Percentiles rank a stretch among this genome's conserved stretches.
These are phyloP conservation scores for Brachyopa scutellaris DNA, from an alignment of 2,888 invertebrate species.

Conservation along the genomic window DNA sequence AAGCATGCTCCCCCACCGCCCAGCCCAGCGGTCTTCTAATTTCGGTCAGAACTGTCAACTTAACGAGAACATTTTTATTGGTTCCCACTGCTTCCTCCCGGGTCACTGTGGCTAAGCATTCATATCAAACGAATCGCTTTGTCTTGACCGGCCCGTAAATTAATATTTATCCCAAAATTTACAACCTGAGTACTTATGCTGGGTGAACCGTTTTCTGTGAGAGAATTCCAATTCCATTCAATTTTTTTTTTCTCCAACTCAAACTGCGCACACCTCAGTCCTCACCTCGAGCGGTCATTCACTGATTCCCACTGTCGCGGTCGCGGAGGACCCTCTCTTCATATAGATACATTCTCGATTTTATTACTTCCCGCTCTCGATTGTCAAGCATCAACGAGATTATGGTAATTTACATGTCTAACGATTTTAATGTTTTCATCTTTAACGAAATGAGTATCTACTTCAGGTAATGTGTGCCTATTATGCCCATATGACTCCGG, in stretches of 20 bases:
- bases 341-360: slow-evolving; percentile 53
- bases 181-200: slow-evolving; percentile 48
- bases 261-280: neutral
- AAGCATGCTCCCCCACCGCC: slow-evolving; percentile 4
- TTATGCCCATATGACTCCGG: slow-evolving; percentile 9
- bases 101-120: slow-evolving; percentile 49
- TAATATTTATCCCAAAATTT: slow-evolving; percentile 79
- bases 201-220: slow-evolving; percentile 23
- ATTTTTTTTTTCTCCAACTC: slow-evolving; percentile 4
- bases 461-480: slow-evolving; percentile 18
- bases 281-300: slow-evolving; percentile 11
- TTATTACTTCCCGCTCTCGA: slow-evolving; percentile 62
- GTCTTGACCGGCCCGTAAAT: slow-evolving; percentile 76
- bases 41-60: slow-evolving; percentile 47
- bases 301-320: slow-evolving; percentile 23
- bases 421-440: slow-evolving; percentile 64
- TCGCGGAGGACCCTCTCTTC: slow-evolving; percentile 1
- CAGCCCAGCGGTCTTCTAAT: slow-evolving; percentile 21
- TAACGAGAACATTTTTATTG: slow-evolving; percentile 54
- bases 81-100: slow-evolving; percentile 35
- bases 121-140: slow-evolving; percentile 69
- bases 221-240: slow-evolving; percentile 58
- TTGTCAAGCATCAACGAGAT: slow-evolving; percentile 59
- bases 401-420: slow-evolving; percentile 67
- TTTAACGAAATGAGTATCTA: slow-evolving; percentile 42